These are phyloP conservation scores for Menidia beryllina DNA, from an alignment of 2,113 vertebrate genomes.

Conservation along the genomic window DNA sequence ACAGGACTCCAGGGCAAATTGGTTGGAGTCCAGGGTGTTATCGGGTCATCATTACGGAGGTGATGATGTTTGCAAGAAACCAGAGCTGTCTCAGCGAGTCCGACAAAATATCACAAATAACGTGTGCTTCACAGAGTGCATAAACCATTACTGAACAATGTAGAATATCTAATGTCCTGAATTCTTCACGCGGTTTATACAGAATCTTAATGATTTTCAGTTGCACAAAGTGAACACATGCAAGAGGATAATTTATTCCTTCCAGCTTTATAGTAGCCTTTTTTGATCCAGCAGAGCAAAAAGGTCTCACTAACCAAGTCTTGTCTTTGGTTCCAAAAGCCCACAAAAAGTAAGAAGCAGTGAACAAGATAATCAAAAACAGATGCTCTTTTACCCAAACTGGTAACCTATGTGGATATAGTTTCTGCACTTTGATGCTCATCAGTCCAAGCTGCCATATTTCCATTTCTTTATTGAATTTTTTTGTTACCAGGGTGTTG, in stretches of 20 bases:
- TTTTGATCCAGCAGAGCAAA: conserved; percentile 14
- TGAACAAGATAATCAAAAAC: no score
- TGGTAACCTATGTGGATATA: background rate
- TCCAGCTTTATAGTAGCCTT: conserved; percentile 2
- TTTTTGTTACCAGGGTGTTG: conserved; percentile 13
- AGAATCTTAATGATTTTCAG: conserved; percentile 1
- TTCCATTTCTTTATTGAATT: conserved; percentile 16
- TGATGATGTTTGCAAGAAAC: conserved; percentile 27
- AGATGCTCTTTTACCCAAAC: background rate
- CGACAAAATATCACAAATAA: background rate
- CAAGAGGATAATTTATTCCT: conserved; percentile 4
- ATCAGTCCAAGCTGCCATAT: background rate
- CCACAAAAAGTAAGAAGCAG: background rate
- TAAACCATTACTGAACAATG: conserved; percentile 11
- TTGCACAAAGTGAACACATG: background rate
- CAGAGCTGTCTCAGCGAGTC: conserved; percentile 17
- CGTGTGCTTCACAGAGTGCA: background rate
- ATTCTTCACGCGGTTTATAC: conserved; percentile 12
- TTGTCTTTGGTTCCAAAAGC: background rate
- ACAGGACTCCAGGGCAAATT: conserved; percentile 22
- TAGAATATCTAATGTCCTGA: background rate
- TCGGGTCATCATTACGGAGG: conserved; percentile 22
- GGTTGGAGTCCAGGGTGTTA: conserved; percentile 32
- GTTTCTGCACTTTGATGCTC: background rate
- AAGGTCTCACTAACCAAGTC: background rate